These are phyloP conservation scores for Drosophila kanekoi DNA, from an alignment of 2,888 invertebrate genomes.

Conservation along the genomic window DNA sequence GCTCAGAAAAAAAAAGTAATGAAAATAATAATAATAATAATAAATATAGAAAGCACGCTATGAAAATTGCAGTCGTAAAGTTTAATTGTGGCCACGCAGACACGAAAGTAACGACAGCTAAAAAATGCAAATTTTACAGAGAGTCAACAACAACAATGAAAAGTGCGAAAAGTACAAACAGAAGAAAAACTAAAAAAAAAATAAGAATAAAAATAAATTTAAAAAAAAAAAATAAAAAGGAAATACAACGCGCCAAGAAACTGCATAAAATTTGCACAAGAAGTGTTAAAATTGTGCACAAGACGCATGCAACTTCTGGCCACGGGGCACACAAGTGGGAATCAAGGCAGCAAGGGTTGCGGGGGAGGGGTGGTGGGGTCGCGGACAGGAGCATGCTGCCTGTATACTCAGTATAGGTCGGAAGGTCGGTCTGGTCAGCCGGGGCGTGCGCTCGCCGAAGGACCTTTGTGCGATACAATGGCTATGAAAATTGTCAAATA, in stretches of 20 bases:
- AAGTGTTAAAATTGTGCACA: constrained; percentile 74
- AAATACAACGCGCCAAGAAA: constrained; percentile 46
- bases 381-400: background rate
- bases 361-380: background rate
- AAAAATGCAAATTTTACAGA: constrained; percentile 57
- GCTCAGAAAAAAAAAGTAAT: constrained; percentile 7
- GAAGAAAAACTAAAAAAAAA: constrained; percentile 5
- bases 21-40: constrained; percentile 29
- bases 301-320: constrained; percentile 68
- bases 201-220: background rate
- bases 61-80: constrained; percentile 77
- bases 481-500: constrained; percentile 70
- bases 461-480: constrained; percentile 49
- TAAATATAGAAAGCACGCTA: constrained; percentile 53
- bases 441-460: constrained; percentile 31
- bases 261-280: constrained; percentile 77
- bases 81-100: constrained; percentile 69
- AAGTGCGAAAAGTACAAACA: constrained; percentile 31
- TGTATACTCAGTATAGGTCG: background rate
- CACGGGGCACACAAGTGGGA: constrained; percentile 17
- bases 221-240: constrained; percentile 5
- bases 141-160: constrained; percentile 31
- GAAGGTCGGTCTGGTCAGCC: constrained; percentile 24
- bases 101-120: constrained; percentile 35
- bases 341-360: background rate